Conservation (phyloP, 53 echinoderm and acorn worm genomes). For the Mesocentrotus franciscanus region DNA sequence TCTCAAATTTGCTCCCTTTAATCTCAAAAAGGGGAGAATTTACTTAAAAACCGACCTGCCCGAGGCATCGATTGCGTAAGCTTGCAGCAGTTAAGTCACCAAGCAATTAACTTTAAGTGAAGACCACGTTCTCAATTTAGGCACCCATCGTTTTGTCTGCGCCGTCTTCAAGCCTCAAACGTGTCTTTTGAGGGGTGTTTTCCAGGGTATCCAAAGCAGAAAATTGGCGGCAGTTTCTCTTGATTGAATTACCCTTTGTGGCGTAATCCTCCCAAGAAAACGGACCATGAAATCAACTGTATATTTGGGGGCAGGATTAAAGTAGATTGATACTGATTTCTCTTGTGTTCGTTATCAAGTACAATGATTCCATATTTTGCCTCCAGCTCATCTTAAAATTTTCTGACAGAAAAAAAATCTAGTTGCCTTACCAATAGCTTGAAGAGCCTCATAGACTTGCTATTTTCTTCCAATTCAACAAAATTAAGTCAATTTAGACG, state of each 20-base stretch:
- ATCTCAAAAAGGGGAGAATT: constrained; percentile 25
- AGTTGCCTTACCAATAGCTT: neutral
- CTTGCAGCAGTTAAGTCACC: constrained; percentile 45
- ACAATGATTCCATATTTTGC: constrained; percentile 32
- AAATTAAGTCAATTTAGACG: neutral
- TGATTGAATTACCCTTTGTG: constrained; percentile 55
- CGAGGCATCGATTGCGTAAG: constrained; percentile 12
- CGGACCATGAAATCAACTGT: constrained; percentile 44
- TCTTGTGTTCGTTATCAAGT: neutral
- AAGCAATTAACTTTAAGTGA: constrained; percentile 58
- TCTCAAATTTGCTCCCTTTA: constrained; percentile 10
- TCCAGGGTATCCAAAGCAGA: constrained; percentile 29
- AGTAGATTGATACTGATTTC: constrained; percentile 23
- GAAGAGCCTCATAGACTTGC: neutral
- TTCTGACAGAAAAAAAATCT: neutral
- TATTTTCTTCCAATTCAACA: neutral
- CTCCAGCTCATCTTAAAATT: neutral
- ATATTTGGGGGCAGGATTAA: neutral
- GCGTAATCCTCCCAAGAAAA: constrained; percentile 41
- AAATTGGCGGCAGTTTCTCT: constrained; percentile 39
- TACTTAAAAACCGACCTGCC: constrained; percentile 29
- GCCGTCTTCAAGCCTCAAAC: neutral
- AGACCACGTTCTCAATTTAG: constrained; percentile 53
- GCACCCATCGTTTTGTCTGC: constrained; percentile 11
- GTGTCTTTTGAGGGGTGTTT: constrained; percentile 6